These are phyloP conservation scores for Poeciliopsis infans DNA, from an alignment of 2,797 vertebrate species.

Conservation along the genomic window DNA sequence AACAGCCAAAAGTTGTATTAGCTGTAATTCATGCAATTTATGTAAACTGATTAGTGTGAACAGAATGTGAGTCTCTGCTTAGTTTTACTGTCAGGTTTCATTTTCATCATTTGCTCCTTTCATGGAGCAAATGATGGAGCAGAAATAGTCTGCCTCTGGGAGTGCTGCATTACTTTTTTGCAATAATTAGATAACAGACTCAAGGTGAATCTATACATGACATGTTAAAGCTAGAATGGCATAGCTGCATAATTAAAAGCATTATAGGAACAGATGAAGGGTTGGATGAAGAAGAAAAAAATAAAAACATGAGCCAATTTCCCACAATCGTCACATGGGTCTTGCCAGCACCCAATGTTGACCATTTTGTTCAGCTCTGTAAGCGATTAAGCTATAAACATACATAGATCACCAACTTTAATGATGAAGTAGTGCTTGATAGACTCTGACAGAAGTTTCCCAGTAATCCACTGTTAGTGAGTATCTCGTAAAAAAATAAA, in stretches of 20 bases:
- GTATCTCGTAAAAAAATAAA: background rate
- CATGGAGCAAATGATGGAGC: too few species aligned
- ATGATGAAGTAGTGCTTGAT: background rate
- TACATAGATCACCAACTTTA: background rate
- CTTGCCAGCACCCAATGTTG: background rate
- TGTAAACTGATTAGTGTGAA: background rate
- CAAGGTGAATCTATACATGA: background rate
- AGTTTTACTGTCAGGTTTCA: background rate
- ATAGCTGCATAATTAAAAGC: background rate
- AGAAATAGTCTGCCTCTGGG: background rate
- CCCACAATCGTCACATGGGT: background rate
- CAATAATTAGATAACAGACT: background rate
- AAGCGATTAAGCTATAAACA: background rate
- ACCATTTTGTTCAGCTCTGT: background rate
- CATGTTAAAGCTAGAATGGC: background rate
- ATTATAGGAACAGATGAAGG: background rate
- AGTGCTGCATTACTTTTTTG: background rate
- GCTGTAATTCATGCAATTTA: background rate
- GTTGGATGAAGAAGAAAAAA: background rate
- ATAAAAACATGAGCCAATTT: background rate
- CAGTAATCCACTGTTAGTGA: background rate
- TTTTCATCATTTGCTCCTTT: background rate
- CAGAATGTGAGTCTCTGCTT: background rate
- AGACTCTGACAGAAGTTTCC: background rate
- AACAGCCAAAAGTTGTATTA: background rate